Percentiles rank a stretch among this genome's conserved stretches.
Evolutionary conservation across 2,888 invertebrate genomes (phyloP).

Genomic region (Stictocephala bisonia): DNA sequence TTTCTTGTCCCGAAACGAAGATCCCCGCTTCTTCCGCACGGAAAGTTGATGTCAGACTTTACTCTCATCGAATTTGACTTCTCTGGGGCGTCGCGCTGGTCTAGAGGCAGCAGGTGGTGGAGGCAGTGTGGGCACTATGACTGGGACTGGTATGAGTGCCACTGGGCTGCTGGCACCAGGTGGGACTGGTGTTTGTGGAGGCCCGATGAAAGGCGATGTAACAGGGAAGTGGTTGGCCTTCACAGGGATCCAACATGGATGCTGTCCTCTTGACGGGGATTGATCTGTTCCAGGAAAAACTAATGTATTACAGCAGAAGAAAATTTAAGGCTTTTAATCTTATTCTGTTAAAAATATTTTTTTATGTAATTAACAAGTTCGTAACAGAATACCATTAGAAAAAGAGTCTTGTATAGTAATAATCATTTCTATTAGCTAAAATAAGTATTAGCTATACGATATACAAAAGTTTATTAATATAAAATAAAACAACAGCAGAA

Average conservation of each 20-base stretch:
- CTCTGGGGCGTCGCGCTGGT: slow-evolving; percentile 52
- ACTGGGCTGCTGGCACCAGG: slow-evolving; percentile 40
- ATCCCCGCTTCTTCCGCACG: slow-evolving; percentile 44
- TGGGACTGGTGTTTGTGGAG: background rate
- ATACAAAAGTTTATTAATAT: too few relatives aligned
- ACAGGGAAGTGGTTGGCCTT: slow-evolving; percentile 79
- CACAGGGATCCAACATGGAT: slow-evolving; percentile 75
- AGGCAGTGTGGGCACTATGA: slow-evolving; percentile 53
- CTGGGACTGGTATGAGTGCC: slow-evolving; percentile 52
- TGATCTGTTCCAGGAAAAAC: slow-evolving; percentile 63
- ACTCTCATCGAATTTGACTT: slow-evolving; percentile 60
- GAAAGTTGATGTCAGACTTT: slow-evolving; percentile 55
- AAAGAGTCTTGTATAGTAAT: too few relatives aligned
- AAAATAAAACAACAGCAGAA: too few relatives aligned
- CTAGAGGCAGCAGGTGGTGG: slow-evolving; percentile 51
- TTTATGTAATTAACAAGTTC: background rate
- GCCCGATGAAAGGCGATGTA: slow-evolving; percentile 72
- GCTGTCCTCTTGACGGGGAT: slow-evolving; percentile 66
- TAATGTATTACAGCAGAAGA: background rate
- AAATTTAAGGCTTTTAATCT: slow-evolving; percentile 39
- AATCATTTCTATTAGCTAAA: too few relatives aligned
- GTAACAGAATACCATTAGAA: too few relatives aligned
- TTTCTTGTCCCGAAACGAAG: slow-evolving; percentile 46
- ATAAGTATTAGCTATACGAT: too few relatives aligned
- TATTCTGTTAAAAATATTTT: background rate